phyloP scores from a whole-genome alignment of 2,888 invertebrate species.

The Stratiomys singularior region DNA sequence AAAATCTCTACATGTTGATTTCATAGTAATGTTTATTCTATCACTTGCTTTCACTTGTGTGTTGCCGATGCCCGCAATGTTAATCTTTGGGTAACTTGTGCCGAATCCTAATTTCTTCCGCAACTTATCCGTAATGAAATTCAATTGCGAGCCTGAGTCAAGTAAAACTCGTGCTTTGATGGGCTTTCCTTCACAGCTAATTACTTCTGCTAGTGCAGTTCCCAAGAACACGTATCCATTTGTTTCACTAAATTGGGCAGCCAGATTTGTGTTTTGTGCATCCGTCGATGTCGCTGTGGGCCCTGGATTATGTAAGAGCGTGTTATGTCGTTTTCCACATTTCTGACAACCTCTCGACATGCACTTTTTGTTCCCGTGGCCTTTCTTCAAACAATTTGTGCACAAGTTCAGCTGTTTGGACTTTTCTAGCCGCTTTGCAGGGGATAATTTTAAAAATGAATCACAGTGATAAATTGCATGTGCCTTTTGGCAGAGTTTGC shows the following conservation, averaged over 20 bases:
- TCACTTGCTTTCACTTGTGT: no score
- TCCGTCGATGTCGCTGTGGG: background rate
- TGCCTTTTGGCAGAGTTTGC: background rate
- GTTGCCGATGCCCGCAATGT: no score
- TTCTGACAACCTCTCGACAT: background rate
- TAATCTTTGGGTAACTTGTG: no score
- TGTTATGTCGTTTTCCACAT: background rate
- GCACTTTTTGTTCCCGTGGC: background rate
- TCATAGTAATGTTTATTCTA: no score
- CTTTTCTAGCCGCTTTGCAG: background rate
- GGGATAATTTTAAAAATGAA: background rate
- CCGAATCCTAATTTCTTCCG: no score
- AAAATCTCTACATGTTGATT: no score
- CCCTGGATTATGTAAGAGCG: background rate
- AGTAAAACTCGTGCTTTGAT: no score
- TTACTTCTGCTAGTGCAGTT: no score
- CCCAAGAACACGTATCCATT: background rate
- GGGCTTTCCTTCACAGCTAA: no score
- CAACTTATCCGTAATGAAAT: no score
- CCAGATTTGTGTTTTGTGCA: background rate
- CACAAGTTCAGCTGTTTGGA: background rate
- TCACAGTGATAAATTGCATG: conserved; percentile 4
- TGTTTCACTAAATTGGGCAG: background rate
- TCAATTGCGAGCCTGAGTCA: no score
- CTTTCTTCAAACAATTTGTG: background rate